These are phyloP conservation scores for Laupala kohalensis DNA, from an alignment of 1,140 invertebrate genomes.

Conservation along the genomic window DNA sequence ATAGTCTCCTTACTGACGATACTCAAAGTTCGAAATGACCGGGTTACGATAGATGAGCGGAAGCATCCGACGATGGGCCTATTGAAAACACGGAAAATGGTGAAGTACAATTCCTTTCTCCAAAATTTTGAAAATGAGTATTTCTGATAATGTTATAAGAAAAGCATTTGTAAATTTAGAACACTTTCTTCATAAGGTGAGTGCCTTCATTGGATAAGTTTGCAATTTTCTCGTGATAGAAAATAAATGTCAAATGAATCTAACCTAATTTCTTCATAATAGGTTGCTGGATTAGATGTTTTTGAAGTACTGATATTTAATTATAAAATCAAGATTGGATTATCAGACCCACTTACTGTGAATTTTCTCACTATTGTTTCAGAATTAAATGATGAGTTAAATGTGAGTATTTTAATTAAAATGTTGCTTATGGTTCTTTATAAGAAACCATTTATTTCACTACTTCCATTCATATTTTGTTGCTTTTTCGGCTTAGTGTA, in stretches of 20 bases:
- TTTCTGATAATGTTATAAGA: neutral
- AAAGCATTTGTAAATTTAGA: conserved; percentile 2
- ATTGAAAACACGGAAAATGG: too few species aligned
- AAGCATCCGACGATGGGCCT: too few species aligned
- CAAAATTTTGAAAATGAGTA: neutral
- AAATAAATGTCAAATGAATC: neutral
- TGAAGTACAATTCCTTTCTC: too few species aligned
- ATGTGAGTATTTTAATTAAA: conserved; percentile 11
- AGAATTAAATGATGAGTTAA: conserved; percentile 12
- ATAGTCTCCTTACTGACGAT: too few species aligned
- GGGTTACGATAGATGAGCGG: too few species aligned
- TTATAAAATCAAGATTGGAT: conserved; percentile 15
- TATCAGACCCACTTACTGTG: conserved; percentile 7
- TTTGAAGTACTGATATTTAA: conserved; percentile 17
- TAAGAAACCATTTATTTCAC: too few species aligned
- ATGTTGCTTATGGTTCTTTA: too few species aligned
- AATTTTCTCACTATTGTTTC: conserved; percentile 9
- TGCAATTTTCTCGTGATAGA: neutral
- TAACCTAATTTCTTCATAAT: conserved; percentile 3
- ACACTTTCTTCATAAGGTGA: conserved; percentile 3
- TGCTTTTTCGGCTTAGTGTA: too few species aligned
- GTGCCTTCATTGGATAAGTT: neutral
- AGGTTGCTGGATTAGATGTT: conserved; percentile 15
- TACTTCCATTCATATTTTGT: neutral
- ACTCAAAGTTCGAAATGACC: too few species aligned